These are phyloP conservation scores for Epizoanthus scotinus DNA, from an alignment of 92 coral and sea anemone species.

Conservation along the genomic window DNA sequence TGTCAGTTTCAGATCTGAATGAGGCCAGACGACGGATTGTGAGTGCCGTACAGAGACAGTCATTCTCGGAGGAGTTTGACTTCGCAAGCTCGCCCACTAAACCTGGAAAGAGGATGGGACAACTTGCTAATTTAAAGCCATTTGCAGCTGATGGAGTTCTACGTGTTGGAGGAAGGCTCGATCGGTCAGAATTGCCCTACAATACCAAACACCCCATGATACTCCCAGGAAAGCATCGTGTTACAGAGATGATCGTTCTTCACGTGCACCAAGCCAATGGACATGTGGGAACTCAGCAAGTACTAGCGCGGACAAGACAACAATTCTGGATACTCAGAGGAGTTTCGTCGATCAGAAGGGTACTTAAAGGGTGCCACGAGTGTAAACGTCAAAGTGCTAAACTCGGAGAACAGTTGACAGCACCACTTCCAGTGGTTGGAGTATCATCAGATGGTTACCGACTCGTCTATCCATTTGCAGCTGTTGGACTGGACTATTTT, in stretches of 20 bases:
- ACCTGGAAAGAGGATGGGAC: background rate
- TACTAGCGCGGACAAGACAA: conserved; percentile 47
- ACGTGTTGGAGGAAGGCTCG: conserved; percentile 51
- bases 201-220: conserved; percentile 57
- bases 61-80: conserved; percentile 31
- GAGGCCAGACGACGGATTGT: conserved; percentile 49
- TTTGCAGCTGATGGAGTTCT: conserved; percentile 44
- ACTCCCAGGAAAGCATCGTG: conserved; percentile 48
- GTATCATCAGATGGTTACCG: conserved; percentile 25
- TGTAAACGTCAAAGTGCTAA: conserved; percentile 65
- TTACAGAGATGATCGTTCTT: conserved; percentile 29
- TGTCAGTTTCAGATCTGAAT: conserved; percentile 24
- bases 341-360: conserved; percentile 47
- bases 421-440: conserved; percentile 58
- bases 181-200: conserved; percentile 39
- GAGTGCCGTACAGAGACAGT: conserved; percentile 42
- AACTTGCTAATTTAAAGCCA: conserved; percentile 39
- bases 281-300: conserved; percentile 61
- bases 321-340: conserved; percentile 48
- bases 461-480: conserved; percentile 58
- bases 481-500: conserved; percentile 63
- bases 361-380: conserved; percentile 46
- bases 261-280: conserved; percentile 48
- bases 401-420: conserved; percentile 52
- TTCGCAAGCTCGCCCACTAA: background rate